These are phyloP conservation scores for Fratercula arctica DNA, from an alignment of 2,797 vertebrate genomes.

Conservation along the genomic window DNA sequence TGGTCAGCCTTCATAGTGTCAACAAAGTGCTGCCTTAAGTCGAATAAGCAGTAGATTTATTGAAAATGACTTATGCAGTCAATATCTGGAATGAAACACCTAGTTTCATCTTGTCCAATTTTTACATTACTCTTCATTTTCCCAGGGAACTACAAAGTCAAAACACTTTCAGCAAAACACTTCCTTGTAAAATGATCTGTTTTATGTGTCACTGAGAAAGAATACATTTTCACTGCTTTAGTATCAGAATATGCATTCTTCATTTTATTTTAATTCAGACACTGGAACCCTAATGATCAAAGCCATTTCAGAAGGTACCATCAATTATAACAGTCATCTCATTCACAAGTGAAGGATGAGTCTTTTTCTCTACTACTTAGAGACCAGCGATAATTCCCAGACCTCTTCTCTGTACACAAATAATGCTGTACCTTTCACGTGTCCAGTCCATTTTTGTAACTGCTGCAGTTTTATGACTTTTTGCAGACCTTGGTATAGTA, in stretches of 20 bases:
- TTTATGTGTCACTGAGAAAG: slow-evolving; percentile 64
- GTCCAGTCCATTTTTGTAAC: slow-evolving; percentile 47
- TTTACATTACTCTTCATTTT: slow-evolving; percentile 77
- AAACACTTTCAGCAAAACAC: slow-evolving; percentile 64
- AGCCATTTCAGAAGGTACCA: slow-evolving; percentile 54
- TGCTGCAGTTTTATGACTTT: slow-evolving; percentile 31
- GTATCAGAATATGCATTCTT: slow-evolving; percentile 67
- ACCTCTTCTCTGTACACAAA: slow-evolving; percentile 34
- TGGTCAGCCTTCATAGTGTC: slow-evolving; percentile 38
- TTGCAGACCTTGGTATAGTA: slow-evolving; percentile 54
- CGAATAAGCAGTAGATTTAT: slow-evolving; percentile 69
- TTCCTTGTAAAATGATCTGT: slow-evolving; percentile 72
- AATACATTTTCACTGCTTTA: slow-evolving; percentile 65
- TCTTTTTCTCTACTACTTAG: slow-evolving; percentile 49
- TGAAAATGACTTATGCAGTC: slow-evolving; percentile 68
- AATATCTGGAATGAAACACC: slow-evolving; percentile 71
- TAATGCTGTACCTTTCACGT: slow-evolving; percentile 37
- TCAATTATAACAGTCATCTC: slow-evolving; percentile 54
- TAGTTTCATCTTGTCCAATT: slow-evolving; percentile 74
- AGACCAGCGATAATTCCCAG: slow-evolving; percentile 53
- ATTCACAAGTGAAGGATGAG: slow-evolving; percentile 59
- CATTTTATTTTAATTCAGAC: slow-evolving; percentile 75
- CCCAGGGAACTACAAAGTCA: slow-evolving; percentile 50
- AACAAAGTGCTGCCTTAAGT: slow-evolving; percentile 59
- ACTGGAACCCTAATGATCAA: slow-evolving; percentile 62